Percentiles rank a stretch among this genome's conserved stretches.
These are phyloP conservation scores for Macrosoma leucophasiata DNA, from an alignment of 2,888 invertebrate genomes.

Conservation along the genomic window DNA sequence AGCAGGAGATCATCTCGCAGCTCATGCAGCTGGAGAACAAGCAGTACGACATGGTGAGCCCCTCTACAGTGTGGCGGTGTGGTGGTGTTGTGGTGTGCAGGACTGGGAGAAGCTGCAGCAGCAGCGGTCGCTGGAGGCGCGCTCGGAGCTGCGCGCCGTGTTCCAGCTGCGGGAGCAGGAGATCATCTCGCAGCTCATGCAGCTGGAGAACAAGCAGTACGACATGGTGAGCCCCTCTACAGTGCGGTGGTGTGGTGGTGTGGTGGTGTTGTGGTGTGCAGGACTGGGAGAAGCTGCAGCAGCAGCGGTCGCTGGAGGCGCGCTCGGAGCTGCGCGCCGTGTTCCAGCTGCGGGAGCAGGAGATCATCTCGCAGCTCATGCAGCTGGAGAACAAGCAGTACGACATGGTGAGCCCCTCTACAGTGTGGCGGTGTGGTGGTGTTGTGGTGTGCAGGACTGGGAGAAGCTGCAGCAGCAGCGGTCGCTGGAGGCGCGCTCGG, in stretches of 20 bases:
- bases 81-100: too few species aligned
- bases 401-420: constrained; percentile 76
- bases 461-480: constrained; percentile 57
- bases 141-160: constrained; percentile 56
- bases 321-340: constrained; percentile 58
- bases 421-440: too few species aligned
- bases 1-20: constrained; percentile 74
- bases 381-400: constrained; percentile 75
- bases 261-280: too few species aligned
- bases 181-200: constrained; percentile 75
- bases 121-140: constrained; percentile 54
- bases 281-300: constrained; percentile 69
- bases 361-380: constrained; percentile 75
- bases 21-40: constrained; percentile 77
- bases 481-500: constrained; percentile 59
- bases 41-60: constrained; percentile 75
- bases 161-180: constrained; percentile 71
- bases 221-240: constrained; percentile 77
- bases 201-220: constrained; percentile 73
- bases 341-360: constrained; percentile 68
- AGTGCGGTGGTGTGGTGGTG: too few species aligned
- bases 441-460: too few species aligned
- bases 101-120: constrained; percentile 68
- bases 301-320: constrained; percentile 51
- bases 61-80: too few species aligned